Evolutionary conservation across 2,888 invertebrate genomes (phyloP), one percentile per base, ranked within the genome.

Genomic region (Xylocampa areola): DNA sequence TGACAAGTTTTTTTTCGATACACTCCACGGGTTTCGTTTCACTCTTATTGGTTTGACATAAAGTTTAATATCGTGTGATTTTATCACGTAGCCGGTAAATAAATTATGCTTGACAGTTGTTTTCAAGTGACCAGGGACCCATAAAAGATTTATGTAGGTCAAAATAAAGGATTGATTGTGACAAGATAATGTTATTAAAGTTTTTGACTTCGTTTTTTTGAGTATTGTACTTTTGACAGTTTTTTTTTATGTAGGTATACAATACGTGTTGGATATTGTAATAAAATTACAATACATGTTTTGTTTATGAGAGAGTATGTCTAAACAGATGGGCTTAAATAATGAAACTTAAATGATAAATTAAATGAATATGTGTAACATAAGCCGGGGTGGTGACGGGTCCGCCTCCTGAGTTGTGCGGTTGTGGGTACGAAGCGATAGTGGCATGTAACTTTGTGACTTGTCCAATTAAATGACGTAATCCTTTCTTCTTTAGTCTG

Each of bases 131-230:
- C 45, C 48, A 51, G 57, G 50, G 50, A 48, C 13, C 52, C 74
- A 60, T 78, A 68, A 77, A 82, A 77, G 79, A 82, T 84, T 80
- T 81, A 86, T 82, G 53, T 82, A 77, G 85, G 84, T 86, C 84
- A 82, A 68, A 65, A 37, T 13, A 54, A 36, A 54, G 33, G 37
- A 51, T 57, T 36, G 66, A 61, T 73, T 62, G 73, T 79, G 77
- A 76, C 76, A 64, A 70, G 80, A 84, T 82, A 76, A 70, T 54
- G 29, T 44, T 61, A 21, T 53, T 30, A 16, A 33, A 48, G 50
- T 35, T 60, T 45, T 72, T 65, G 65, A 68, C 53, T 68, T 8
- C 4, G 16, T n/a, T 29, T 35, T 35, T 11, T 40, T 30, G 6
- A 16, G 16, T 32, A 36, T 36, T 36, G 39, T 40, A 49, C 39